phyloP scores from a whole-genome alignment of 2,888 invertebrate genomes.

The Helicoverpa assulta region DNA sequence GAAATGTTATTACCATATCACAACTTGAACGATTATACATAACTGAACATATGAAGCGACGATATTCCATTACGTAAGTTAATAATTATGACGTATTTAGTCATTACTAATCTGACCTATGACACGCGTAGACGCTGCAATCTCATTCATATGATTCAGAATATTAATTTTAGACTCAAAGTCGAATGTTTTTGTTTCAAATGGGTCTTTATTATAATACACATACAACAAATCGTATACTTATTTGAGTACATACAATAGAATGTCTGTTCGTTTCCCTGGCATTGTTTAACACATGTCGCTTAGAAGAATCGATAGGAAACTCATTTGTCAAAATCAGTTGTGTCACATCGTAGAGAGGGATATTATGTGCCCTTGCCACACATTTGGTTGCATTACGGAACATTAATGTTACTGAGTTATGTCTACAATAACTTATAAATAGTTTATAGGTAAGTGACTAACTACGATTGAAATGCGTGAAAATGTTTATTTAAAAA shows the following conservation, averaged over 20 bases:
- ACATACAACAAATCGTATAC: not conserved
- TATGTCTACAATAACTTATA: not conserved
- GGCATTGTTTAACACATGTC: conserved; percentile 10
- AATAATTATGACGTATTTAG: conserved; percentile 10
- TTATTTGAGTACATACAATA: not conserved
- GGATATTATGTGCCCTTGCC: not conserved
- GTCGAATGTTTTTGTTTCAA: not conserved
- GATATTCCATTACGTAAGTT: conserved; percentile 14
- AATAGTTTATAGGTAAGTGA: not conserved
- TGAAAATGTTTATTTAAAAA: not conserved
- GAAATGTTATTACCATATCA: conserved; percentile 4
- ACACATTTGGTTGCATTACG: not conserved
- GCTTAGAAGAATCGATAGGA: conserved; percentile 33
- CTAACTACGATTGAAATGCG: not conserved
- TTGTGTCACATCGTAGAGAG: not conserved
- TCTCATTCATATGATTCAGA: conserved; percentile 18
- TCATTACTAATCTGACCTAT: conserved; percentile 40
- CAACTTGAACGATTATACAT: not conserved
- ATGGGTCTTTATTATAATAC: not conserved
- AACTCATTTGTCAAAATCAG: conserved; percentile 44
- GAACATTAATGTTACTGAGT: not conserved
- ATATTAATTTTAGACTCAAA: not conserved
- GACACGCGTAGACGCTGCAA: conserved; percentile 22
- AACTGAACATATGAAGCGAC: conserved; percentile 1
- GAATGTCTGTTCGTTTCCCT: conserved; percentile 1